Evolutionary conservation across 2,888 invertebrate species (phyloP), one percentile per base, ranked within the genome.

Genomic region (Lissonota sp.): DNA sequence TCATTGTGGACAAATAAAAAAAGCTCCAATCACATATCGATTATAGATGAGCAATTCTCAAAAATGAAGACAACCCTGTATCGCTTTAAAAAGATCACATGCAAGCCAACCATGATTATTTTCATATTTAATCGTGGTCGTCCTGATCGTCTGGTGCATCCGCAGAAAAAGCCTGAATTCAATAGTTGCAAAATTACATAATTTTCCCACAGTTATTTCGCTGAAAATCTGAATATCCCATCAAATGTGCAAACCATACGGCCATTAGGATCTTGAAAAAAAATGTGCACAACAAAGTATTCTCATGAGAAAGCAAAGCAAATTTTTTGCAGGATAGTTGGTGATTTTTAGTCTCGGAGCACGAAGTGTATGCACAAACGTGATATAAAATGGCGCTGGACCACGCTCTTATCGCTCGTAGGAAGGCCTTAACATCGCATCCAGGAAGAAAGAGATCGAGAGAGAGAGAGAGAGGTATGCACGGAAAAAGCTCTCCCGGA

Each of bases 401-500:
- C 42, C 26, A 67, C 26, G 12, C 55, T 37, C 62, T 73, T 57
- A 73, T 72, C 51, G 71, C 14, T 42, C 40, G 62, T 16, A 44
- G 51, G 26, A 72, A 62, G 53, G 58, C 57, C 46, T n/a, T 55
- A 63, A 26, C 57, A 64, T 37, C 40, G 51, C 40, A 57, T 51
- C 40, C 51, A 42, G 6, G 26, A 12, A 44, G 42, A 49, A 14
- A 14, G 40, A 60, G 44, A 67, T 42, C 2, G 57, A 63, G 40
- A 16, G 46, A 57, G 51, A 46, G 57, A 63, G 40, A 16, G 37
- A 46, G 12, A 75, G 75, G 79, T 69, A 75, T 71, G 76, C 71
- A 79, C 80, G 83, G 86, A 83, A 87, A 88, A 88, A 87, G 86
- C 83, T 85, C 86, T 83, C 84, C 76, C 82, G 89, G 91, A 92